Evolutionary conservation across 64 coral and sea anemone species (phyloP).

Genomic region (Stylophora pistillata): DNA sequence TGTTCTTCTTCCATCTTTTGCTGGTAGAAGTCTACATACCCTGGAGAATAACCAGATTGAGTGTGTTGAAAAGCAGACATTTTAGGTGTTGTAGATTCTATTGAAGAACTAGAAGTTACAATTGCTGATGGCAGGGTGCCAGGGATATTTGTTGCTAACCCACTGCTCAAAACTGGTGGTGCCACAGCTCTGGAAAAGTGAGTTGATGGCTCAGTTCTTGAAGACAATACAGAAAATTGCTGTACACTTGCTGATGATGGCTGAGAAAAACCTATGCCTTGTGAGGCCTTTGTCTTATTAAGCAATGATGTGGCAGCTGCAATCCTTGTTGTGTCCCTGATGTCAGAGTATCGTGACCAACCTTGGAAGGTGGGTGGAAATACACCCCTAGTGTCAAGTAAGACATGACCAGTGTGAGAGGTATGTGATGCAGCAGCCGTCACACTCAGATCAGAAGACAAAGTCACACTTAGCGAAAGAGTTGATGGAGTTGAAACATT

Average conservation of each 20-base stretch:
- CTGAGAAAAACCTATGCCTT: not conserved
- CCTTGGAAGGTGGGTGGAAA: not conserved
- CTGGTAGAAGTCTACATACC: conserved; percentile 53
- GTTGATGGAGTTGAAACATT: conserved; percentile 25
- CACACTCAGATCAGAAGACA: conserved; percentile 24
- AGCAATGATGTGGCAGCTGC: conserved; percentile 4
- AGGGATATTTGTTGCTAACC: not conserved
- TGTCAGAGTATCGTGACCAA: not conserved
- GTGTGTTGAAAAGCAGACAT: not conserved
- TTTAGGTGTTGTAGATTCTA: not conserved
- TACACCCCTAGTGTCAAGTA: not conserved
- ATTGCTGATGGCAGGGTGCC: not conserved
- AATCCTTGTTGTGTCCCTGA: not conserved
- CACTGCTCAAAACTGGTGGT: not conserved
- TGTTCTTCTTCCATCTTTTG: conserved; percentile 61
- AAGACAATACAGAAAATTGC: not conserved
- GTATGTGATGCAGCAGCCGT: conserved; percentile 1
- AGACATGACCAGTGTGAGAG: not conserved
- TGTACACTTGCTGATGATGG: not conserved
- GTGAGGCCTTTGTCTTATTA: not conserved
- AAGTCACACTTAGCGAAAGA: conserved; percentile 13
- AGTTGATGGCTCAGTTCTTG: not conserved
- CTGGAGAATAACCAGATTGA: conserved; percentile 22
- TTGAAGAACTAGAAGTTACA: not conserved
- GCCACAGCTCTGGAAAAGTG: not conserved